Evolutionary conservation across 2,888 invertebrate species (phyloP), one percentile per base, ranked within the genome.

Genomic region (Nemotelus nigrinus): DNA sequence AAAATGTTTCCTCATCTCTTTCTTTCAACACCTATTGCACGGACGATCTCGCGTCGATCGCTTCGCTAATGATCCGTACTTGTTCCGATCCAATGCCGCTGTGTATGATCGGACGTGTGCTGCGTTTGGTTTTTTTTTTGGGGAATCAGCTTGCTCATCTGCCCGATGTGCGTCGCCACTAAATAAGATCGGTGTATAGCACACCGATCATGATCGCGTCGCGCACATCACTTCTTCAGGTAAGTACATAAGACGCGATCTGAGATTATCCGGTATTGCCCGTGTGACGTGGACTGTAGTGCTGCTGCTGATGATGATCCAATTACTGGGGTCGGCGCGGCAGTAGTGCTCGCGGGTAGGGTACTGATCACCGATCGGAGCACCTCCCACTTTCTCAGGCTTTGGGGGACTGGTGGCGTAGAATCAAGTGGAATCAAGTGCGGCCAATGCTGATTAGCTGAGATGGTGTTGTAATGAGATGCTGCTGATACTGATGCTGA

Each of bases 311-410:
- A 68, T 50, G 68, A 41, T 53, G 50, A 25, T 68, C 68, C 68
- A 68, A 68, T 53, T 68, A 53, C 68, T 50, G 68, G 68, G 68
- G 65, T 6, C 65, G 57, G 57, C 25, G 25, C n/a, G 25, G 57
- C 47, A 47, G 47, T 45, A 25, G 47, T 10, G 44, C 43, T 71
- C 55, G 57, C 6, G 6, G 53, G 6, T 50, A 57, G 71, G 25
- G 45, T 44, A 53, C 53, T 39, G 47, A 68, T 47, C 58, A 25
- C 25, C 25, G 39, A 41, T 60, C 41, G 47, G 58, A 72, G 72
- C 72, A 72, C 72, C 72, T 72, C 72, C 72, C 72, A 72, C 72
- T 72, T 72, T 72, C 72, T 72, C 48, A 45, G 58, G 72, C 58
- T 25, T 25, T 72, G 57, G 58, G 72, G 58, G 68, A 47, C 58